Percentiles rank a stretch among this genome's conserved stretches.
These are phyloP conservation scores for Akabosia matsudoensis DNA, from an alignment of 1,140 invertebrate species.

Conservation along the genomic window DNA sequence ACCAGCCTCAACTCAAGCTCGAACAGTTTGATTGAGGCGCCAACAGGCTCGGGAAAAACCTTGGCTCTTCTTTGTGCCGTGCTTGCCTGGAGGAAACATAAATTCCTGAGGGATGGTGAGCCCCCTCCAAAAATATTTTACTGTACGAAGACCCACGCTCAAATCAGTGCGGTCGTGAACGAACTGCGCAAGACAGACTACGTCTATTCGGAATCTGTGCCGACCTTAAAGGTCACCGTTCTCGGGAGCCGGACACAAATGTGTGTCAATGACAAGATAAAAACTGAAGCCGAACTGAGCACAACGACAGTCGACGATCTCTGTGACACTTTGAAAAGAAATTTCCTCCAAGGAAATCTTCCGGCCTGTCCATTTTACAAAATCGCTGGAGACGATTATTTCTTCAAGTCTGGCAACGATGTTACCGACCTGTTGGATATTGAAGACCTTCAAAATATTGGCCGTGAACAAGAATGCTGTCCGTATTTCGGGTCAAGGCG, in stretches of 20 bases:
- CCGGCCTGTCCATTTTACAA: neutral
- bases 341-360: neutral
- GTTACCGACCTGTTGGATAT: neutral
- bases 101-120: neutral
- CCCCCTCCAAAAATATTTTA: slow-evolving; percentile 21
- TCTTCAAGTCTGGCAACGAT: neutral
- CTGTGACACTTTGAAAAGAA: neutral
- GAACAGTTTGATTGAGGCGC: neutral
- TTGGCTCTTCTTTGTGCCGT: neutral
- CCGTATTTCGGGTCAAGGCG: slow-evolving; percentile 36
- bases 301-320: neutral
- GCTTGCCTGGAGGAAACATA: neutral
- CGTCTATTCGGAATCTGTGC: neutral
- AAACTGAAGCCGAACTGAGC: neutral
- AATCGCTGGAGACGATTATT: neutral
- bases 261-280: slow-evolving; percentile 21
- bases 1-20: neutral
- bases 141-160: slow-evolving; percentile 28
- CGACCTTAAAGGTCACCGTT: neutral
- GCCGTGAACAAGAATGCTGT: neutral
- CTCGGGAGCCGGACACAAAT: slow-evolving; percentile 23
- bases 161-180: slow-evolving; percentile 28
- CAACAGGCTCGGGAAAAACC: neutral
- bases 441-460: neutral
- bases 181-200: slow-evolving; percentile 24